Percentiles rank a stretch among this genome's conserved stretches.
phyloP scores from a whole-genome alignment of 2,797 vertebrate species.

The Smutsia gigantea region DNA sequence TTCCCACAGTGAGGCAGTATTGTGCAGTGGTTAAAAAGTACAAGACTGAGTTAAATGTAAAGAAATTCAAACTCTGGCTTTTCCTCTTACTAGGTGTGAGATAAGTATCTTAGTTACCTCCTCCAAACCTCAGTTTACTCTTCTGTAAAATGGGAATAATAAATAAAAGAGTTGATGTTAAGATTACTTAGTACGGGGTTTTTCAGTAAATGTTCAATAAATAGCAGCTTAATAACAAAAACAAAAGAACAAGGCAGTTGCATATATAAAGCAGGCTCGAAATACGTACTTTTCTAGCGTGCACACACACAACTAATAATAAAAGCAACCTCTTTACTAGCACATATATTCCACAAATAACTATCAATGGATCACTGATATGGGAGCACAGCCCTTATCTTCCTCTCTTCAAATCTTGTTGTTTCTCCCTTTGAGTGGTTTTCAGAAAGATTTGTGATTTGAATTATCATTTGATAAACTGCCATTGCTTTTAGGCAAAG shows the following conservation, averaged over 20 bases:
- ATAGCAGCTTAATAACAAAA: background rate
- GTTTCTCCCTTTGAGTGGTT: background rate
- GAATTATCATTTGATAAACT: background rate
- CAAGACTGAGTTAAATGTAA: background rate
- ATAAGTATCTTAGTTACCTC: background rate
- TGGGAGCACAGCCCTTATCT: background rate
- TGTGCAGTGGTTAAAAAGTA: slow-evolving; percentile 1
- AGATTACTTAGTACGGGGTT: background rate
- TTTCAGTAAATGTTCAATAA: background rate
- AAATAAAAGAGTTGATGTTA: background rate
- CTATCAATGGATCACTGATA: background rate
- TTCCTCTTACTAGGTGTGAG: background rate
- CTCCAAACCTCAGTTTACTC: background rate
- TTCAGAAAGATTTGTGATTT: background rate
- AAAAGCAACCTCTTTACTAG: background rate
- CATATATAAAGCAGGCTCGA: background rate
- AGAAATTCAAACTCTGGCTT: background rate
- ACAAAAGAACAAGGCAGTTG: background rate
- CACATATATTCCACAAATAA: background rate
- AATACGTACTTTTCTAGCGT: background rate
- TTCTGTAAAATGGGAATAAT: slow-evolving; percentile 26
- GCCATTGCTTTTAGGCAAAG: background rate
- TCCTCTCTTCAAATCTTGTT: background rate
- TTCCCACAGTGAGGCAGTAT: slow-evolving; percentile 54
- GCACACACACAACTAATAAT: background rate